Conservation (phyloP, 1,140 invertebrate species). For the Cherax quadricarinatus region DNA sequence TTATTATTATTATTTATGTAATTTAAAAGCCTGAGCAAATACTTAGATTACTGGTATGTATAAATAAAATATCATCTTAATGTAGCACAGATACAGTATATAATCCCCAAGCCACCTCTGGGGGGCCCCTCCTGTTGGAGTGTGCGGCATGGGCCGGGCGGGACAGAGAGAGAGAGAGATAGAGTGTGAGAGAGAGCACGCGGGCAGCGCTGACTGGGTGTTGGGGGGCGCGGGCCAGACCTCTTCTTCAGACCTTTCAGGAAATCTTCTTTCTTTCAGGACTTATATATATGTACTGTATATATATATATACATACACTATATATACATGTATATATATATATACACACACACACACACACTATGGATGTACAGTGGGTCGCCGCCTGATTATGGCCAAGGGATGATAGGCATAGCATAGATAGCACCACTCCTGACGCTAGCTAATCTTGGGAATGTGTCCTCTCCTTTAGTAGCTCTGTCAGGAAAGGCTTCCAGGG, state of each 20-base stretch:
- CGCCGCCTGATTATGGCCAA: conserved; percentile 22
- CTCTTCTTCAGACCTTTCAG: conserved; percentile 28
- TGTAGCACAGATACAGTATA: conserved; percentile 8
- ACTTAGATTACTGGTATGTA: not conserved
- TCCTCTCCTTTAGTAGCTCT: not conserved
- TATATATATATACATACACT: too few species aligned
- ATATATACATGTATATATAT: too few species aligned
- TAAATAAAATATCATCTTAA: conserved; percentile 17
- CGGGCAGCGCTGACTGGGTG: conserved; percentile 29
- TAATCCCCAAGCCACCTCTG: conserved; percentile 46
- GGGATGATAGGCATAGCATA: not conserved
- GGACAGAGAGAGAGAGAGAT: not conserved
- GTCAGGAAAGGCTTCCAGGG: conserved; percentile 8
- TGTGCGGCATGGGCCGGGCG: conserved; percentile 38
- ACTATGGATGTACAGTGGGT: conserved; percentile 7
- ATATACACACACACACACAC: too few species aligned
- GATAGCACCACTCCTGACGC: not conserved
- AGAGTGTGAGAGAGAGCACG: not conserved
- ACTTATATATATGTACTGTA: not conserved
- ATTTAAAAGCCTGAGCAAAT: not conserved
- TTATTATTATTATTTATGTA: not conserved
- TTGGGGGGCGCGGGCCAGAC: conserved; percentile 34
- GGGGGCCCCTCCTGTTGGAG: conserved; percentile 34
- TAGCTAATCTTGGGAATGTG: not conserved
- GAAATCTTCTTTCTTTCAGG: conserved; percentile 18